Evolutionary conservation across 2,797 vertebrate genomes (phyloP).

Genomic region (Diplodus sargus): DNA sequence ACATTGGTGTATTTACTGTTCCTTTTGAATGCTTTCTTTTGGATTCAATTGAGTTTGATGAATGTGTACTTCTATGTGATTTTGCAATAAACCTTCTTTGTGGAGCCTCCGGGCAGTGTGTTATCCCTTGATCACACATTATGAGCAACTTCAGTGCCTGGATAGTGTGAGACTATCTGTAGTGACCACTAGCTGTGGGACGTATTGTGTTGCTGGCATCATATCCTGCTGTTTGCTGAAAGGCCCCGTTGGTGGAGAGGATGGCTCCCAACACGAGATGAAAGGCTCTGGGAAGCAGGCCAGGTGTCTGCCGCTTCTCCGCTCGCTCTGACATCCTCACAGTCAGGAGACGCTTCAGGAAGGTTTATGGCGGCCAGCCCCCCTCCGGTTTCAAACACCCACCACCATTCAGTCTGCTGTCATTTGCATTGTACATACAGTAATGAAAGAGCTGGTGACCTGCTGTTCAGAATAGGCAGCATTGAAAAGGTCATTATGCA

Average conservation of each 20-base stretch:
- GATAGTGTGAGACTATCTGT: conserved; percentile 24
- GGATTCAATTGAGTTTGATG: conserved; percentile 36
- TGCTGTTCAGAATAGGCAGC: conserved; percentile 42
- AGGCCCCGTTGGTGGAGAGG: conserved; percentile 28
- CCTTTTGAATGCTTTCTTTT: conserved; percentile 29
- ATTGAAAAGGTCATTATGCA: conserved; percentile 39
- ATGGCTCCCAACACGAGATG: conserved; percentile 35
- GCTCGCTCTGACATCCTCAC: conserved; percentile 36
- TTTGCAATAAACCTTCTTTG: conserved; percentile 18
- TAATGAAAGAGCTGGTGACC: conserved; percentile 54
- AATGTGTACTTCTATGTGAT: conserved; percentile 2
- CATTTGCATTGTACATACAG: conserved; percentile 55
- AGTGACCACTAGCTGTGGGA: conserved; percentile 2
- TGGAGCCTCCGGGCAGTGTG: not conserved
- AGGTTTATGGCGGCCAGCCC: conserved; percentile 23
- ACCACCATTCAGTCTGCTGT: conserved; percentile 42
- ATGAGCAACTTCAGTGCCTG: not conserved
- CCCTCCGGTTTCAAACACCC: conserved; percentile 27
- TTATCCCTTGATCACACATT: conserved; percentile 46
- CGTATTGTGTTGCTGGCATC: conserved; percentile 38
- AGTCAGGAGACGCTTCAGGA: conserved; percentile 41
- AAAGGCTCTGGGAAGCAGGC: conserved; percentile 54
- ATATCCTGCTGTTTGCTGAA: conserved; percentile 34
- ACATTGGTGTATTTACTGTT: conserved; percentile 17
- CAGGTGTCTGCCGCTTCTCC: conserved; percentile 49